Base-by-base conservation (phyloP, 92 coral and sea anemone genomes). In the Actinostola sp. region DNA sequence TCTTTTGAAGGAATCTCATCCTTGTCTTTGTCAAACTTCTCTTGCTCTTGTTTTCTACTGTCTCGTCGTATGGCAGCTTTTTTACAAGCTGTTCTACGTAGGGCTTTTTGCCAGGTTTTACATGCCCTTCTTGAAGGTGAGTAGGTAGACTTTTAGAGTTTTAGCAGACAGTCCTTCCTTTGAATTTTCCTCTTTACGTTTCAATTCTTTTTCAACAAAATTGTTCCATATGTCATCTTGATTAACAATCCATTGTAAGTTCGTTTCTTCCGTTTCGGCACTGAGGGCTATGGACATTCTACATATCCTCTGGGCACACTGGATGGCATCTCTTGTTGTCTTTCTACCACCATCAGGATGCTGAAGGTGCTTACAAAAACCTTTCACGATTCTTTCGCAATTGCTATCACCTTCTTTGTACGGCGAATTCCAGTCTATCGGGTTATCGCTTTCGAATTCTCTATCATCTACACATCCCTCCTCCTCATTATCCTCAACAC, bases 311-410 rank as follows among this genome's bases (percentile, higher is more conserved):
- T 58, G 64, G 17, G 39, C 30, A 38, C 39, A 28, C 19, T 58
- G 39, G n/a, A 28, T 28, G n/a, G 64, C 64, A 31, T 58, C 64
- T 31, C 23, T 3, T 13, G 11, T 38, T 0, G 20, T 21, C 34
- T 58, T 28, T 1, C 64, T 34, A 0, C 64, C 64, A 28, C 64
- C 64, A 32, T 58, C 64, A 9, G 64, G 64, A 16, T 58, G 64
- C 24, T 28, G 41, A 8, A 58, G 64, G 30, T 58, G 64, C 42
- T 58, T 58, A 24, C 64, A 28, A 29, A 58, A 58, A 24, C 1
- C 28, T 9, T 58, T 31, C n/a, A 58, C 13, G 38, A 58, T 58
- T 29, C 29, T 58, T 1, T 27, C 11, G 8, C 30, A 27, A 25
- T 25, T n/a, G n/a, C n/a, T n/a, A n/a, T n/a, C n/a, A n/a, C n/a